These are phyloP conservation scores for Steromphala cineraria DNA, from an alignment of 2,888 invertebrate genomes.

Conservation along the genomic window DNA sequence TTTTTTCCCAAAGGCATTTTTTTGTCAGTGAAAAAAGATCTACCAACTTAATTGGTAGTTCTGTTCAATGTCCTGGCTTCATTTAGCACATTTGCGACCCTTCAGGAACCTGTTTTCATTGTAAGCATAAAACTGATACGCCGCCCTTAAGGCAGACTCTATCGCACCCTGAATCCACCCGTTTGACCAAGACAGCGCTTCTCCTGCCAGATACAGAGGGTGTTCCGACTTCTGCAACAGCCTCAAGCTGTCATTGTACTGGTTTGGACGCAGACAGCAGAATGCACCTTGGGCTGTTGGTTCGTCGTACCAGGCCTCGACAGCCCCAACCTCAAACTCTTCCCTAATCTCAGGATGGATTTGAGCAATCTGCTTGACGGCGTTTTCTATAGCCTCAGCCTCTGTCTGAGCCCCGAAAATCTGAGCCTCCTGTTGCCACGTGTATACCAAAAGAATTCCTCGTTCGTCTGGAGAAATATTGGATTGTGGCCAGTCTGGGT, in stretches of 20 bases:
- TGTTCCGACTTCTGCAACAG: conserved; percentile 18
- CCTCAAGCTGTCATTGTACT: conserved; percentile 33
- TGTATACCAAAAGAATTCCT: conserved; percentile 36
- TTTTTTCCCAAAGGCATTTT: no score
- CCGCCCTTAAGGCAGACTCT: conserved; percentile 32
- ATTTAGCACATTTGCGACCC: no score
- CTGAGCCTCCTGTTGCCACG: conserved; percentile 34
- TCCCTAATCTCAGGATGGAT: conserved; percentile 37
- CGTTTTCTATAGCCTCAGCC: conserved; percentile 31
- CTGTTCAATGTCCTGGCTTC: no score
- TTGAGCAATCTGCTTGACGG: conserved; percentile 33
- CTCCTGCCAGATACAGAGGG: conserved; percentile 40
- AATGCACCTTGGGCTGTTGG: conserved; percentile 34
- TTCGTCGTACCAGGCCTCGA: conserved; percentile 41
- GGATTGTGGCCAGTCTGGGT: conserved; percentile 27
- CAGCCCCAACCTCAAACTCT: conserved; percentile 39
- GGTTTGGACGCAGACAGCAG: conserved; percentile 27
- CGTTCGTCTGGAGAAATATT: conserved; percentile 24
- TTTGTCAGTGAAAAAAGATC: no score
- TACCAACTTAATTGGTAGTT: no score
- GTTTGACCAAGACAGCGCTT: conserved; percentile 41
- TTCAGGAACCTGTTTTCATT: background rate
- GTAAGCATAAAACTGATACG: conserved; percentile 26
- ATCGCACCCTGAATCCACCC: conserved; percentile 38
- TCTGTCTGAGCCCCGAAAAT: conserved; percentile 31